Evolutionary conservation across 2,888 invertebrate species (phyloP), one percentile per base, ranked within the genome.

Genomic region (Himalopsyche anomala): DNA sequence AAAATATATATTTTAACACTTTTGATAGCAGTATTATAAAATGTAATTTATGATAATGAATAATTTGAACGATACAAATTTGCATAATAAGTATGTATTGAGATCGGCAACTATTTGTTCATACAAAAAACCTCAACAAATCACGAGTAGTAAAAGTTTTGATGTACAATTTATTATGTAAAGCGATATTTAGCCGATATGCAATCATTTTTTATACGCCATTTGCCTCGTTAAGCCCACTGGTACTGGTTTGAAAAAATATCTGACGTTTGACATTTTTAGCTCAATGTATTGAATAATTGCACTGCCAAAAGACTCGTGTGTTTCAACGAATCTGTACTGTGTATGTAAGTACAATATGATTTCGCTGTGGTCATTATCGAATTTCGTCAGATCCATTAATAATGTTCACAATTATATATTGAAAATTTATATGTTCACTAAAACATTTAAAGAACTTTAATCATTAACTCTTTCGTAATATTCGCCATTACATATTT

Each of bases 81-180:
- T 74, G 38, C 74, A 74, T 74, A 38, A 36, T 36, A 8, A 74
- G 5, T 74, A 74, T 74, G 74, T 74, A 74, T 74, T 74, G 74
- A 74, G 74, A 74, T 74, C 74, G 36, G 36, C 74, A 38, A 74
- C 62, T 62, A 36, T 74, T 74, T 36, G 19, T 36, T 0, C 36
- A 74, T 36, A 74, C 62, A 74, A 74, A 74, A 62, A 74, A 74
- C 74, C 36, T 74, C 36, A 11, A 74, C 38, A 74, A 74, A 74
- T 74, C 74, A 36, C 38, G 38, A 38, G 36, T 74, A 74, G 74
- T 74, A 74, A 74, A 74, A 74, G 74, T 74, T 62, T 62, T 74
- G 74, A 74, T 74, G 74, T 74, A 74, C 74, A 74, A 74, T 74
- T 74, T 74, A 74, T 74, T 74, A 74, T 74, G 74, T 74, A 74